Conservation (phyloP, 1,140 invertebrate genomes). For the Drosophila funebris region DNA sequence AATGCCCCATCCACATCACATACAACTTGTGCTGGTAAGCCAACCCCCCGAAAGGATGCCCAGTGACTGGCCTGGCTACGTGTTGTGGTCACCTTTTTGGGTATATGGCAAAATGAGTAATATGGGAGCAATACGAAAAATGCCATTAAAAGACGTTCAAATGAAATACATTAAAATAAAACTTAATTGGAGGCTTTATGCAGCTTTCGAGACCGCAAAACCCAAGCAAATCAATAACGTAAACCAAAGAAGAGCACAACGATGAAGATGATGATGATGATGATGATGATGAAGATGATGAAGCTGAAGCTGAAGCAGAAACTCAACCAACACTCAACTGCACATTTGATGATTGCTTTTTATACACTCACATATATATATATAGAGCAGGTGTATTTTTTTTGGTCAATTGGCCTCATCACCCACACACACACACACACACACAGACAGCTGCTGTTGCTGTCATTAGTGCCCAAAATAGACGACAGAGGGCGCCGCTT, state of each 20-base stretch:
- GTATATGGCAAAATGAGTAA: constrained; percentile 81
- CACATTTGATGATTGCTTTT: constrained; percentile 36
- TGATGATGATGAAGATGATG: too few relatives aligned
- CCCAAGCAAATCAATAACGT: constrained; percentile 74
- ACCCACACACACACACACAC: too few relatives aligned
- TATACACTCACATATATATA: too few relatives aligned
- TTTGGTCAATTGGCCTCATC: constrained; percentile 65
- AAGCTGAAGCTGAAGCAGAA: too few relatives aligned
- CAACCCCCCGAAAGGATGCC: constrained; percentile 28
- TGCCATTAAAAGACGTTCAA: constrained; percentile 79
- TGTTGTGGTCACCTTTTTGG: constrained; percentile 80
- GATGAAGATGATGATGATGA: too few relatives aligned
- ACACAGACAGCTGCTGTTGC: constrained; percentile 10
- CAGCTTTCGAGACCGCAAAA: constrained; percentile 42
- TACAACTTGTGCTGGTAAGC: constrained; percentile 5
- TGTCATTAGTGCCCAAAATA: too few relatives aligned
- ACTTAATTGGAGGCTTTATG: constrained; percentile 77
- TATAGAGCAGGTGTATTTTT: constrained; percentile 34
- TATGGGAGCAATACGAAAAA: constrained; percentile 68
- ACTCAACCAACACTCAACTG: not conserved
- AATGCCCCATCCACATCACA: constrained; percentile 50
- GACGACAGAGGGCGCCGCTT: not conserved
- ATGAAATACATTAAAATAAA: constrained; percentile 81
- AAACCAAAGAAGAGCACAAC: not conserved
- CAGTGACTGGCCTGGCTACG: constrained; percentile 50